phyloP scores from a whole-genome alignment of 2,888 invertebrate genomes.

The Amaurobius ferox region DNA sequence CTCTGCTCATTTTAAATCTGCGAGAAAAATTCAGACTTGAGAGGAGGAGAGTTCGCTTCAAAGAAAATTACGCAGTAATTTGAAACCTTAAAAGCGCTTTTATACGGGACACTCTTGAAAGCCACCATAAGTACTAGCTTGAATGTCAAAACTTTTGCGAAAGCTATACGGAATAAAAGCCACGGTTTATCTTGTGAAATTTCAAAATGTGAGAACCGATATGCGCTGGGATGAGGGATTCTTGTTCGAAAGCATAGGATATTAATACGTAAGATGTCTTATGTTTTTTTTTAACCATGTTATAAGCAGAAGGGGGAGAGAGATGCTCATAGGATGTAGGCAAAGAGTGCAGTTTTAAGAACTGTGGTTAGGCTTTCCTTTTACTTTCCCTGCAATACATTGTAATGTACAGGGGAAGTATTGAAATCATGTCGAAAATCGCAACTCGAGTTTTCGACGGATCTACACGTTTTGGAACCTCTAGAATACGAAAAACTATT shows the following conservation, averaged over 20 bases:
- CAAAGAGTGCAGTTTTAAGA: no score
- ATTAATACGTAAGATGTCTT: background rate
- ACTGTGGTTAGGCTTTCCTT: no score
- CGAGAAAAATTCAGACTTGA: background rate
- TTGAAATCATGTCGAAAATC: no score
- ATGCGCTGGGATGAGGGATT: background rate
- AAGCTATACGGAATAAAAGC: background rate
- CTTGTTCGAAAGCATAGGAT: background rate
- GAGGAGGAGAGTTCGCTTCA: background rate
- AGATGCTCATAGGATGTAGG: no score
- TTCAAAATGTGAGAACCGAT: background rate
- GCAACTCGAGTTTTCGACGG: no score
- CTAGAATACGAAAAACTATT: no score
- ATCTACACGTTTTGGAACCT: no score
- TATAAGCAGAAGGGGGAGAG: no score
- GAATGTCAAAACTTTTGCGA: background rate
- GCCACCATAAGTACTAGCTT: background rate
- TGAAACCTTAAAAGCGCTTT: constrained; percentile 8
- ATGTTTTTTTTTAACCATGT: no score
- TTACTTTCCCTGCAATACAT: no score
- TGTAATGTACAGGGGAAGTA: no score
- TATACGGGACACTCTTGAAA: background rate
- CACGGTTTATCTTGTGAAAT: background rate
- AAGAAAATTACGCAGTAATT: constrained; percentile 1
- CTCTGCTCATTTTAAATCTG: background rate